Conservation (phyloP, 2,113 vertebrate genomes). For the Gadus macrocephalus region DNA sequence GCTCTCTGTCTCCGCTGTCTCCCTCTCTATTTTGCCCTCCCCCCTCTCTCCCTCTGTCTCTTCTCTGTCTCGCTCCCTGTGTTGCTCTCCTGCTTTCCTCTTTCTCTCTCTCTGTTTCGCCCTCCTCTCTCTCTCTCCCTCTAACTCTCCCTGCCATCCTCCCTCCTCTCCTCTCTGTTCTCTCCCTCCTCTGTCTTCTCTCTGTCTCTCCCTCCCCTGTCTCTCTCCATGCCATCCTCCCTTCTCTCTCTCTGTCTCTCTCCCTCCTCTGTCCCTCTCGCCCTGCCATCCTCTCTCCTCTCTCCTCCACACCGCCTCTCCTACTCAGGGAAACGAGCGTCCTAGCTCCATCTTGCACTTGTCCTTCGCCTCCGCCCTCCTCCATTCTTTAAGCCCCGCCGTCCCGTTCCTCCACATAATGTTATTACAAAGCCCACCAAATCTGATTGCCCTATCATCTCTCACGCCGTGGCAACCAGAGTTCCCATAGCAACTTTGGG, state of each 20-base stretch:
- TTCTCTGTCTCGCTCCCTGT: background rate
- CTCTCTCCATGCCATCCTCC: no score
- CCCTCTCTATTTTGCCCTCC: no score
- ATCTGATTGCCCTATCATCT: conserved; percentile 47
- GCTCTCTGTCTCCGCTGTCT: no score
- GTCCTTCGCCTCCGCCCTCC: conserved; percentile 6
- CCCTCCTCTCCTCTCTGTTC: conserved; percentile 5
- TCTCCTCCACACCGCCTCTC: conserved; percentile 19
- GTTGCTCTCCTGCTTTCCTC: background rate
- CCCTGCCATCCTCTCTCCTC: background rate
- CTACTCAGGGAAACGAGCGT: conserved; percentile 12
- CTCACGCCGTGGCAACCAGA: conserved; percentile 51
- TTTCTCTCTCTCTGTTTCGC: conserved; percentile 13
- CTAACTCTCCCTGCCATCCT: conserved; percentile 7
- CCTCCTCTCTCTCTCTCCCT: no score
- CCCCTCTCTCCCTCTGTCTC: no score
- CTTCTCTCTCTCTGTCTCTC: conserved; percentile 16
- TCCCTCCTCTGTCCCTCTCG: background rate
- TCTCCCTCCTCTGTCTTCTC: background rate
- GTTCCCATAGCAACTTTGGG: conserved; percentile 61
- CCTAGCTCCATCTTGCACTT: conserved; percentile 10
- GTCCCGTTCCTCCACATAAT: conserved; percentile 34
- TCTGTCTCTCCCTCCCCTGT: background rate
- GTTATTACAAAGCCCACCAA: conserved; percentile 47
- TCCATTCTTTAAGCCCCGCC: conserved; percentile 17